Evolutionary conservation across 2,797 vertebrate species (phyloP).

Genomic region (Trachops cirrhosus): DNA sequence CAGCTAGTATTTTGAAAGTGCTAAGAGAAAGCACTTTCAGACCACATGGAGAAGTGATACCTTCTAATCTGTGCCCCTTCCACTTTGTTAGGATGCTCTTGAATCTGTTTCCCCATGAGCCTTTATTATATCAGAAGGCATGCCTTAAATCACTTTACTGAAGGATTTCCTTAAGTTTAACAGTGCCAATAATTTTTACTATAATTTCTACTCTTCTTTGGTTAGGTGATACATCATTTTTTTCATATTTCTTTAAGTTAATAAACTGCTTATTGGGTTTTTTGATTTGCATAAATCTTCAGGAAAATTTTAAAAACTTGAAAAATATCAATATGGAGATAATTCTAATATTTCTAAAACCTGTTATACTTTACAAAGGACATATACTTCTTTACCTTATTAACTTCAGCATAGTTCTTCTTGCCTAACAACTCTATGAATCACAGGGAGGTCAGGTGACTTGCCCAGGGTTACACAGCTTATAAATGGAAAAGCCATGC

Average conservation of each 20-base stretch:
- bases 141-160: background rate
- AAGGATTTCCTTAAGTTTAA: background rate
- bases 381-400: background rate
- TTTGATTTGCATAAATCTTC: background rate
- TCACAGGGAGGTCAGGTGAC: background rate
- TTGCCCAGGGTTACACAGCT: background rate
- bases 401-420: background rate
- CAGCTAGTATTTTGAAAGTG: background rate
- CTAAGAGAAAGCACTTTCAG: background rate
- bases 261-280: background rate
- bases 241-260: background rate
- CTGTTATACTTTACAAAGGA: background rate
- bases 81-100: background rate
- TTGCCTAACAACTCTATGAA: background rate
- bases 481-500: background rate
- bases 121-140: background rate
- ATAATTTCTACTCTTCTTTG: background rate
- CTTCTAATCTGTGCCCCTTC: background rate
- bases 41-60: background rate
- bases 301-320: background rate
- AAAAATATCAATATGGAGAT: background rate
- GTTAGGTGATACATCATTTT: background rate
- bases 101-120: background rate
- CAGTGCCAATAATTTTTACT: background rate
- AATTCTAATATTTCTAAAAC: background rate